Evolutionary conservation across 2,113 vertebrate species (phyloP).

Genomic region (Centropus unirufus): DNA sequence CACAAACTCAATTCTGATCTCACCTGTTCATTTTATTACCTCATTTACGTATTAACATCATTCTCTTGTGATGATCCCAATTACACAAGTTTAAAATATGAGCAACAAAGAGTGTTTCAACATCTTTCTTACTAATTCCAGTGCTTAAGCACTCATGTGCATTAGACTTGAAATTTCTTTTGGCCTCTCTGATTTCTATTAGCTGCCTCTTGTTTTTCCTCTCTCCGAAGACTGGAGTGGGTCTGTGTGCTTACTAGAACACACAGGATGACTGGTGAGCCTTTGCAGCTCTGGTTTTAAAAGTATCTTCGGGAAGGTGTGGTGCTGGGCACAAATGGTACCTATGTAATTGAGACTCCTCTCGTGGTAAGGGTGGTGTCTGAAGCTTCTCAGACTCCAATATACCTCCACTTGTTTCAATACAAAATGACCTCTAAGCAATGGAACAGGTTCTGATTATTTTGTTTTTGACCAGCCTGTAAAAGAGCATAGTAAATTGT

Average conservation of each 20-base stretch:
- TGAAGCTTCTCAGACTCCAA: background rate
- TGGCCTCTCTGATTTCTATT: background rate
- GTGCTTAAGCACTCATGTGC: background rate
- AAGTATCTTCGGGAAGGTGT: background rate
- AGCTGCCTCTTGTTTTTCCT: background rate
- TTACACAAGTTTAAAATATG: background rate
- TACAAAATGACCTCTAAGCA: accelerated
- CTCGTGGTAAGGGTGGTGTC: background rate
- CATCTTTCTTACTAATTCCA: background rate
- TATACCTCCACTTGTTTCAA: background rate
- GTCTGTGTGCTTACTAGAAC: background rate
- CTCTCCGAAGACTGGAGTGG: background rate
- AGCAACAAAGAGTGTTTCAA: background rate
- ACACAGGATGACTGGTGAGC: accelerated
- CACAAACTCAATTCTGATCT: background rate
- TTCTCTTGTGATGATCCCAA: background rate
- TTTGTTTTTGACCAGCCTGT: background rate
- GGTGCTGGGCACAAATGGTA: background rate
- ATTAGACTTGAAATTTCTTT: background rate
- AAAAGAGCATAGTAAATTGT: background rate
- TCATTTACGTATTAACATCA: background rate
- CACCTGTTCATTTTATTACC: background rate
- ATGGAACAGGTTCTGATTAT: background rate
- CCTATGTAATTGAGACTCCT: accelerated
- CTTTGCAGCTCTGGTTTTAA: background rate